These are phyloP conservation scores for Leucoraja ocellata DNA, from an alignment of 2,797 vertebrate genomes.

Conservation along the genomic window DNA sequence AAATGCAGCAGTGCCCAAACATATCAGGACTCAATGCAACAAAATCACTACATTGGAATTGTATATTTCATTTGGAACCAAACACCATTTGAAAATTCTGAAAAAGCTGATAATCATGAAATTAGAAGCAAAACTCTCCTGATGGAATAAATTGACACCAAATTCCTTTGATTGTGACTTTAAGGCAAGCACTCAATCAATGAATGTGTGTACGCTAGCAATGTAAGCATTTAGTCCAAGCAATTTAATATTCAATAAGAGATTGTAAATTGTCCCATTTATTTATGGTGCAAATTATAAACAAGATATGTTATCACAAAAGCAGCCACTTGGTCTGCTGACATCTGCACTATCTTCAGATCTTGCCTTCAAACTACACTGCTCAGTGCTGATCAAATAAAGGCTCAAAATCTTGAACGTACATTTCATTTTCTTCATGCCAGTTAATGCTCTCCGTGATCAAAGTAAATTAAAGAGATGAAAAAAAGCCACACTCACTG, in stretches of 20 bases:
- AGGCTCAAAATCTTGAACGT: not conserved
- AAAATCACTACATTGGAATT: not conserved
- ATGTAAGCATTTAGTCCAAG: not conserved
- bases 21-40: not conserved
- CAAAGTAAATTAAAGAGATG: conserved; percentile 1
- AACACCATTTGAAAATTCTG: too few relatives aligned
- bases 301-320: not conserved
- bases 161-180: not conserved
- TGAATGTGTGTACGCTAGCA: not conserved
- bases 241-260: not conserved
- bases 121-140: not conserved
- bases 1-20: not conserved
- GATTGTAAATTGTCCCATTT: not conserved
- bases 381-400: not conserved
- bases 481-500: not conserved
- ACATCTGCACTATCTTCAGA: not conserved
- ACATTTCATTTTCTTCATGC: not conserved
- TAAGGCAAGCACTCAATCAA: not conserved
- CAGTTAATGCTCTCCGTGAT: not conserved
- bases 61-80: too few relatives aligned
- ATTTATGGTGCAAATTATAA: not conserved
- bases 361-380: not conserved
- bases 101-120: not conserved
- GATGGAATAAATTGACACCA: not conserved
- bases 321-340: not conserved